These are phyloP conservation scores for Polymixis flavicincta DNA, from an alignment of 2,888 invertebrate genomes.

Conservation along the genomic window DNA sequence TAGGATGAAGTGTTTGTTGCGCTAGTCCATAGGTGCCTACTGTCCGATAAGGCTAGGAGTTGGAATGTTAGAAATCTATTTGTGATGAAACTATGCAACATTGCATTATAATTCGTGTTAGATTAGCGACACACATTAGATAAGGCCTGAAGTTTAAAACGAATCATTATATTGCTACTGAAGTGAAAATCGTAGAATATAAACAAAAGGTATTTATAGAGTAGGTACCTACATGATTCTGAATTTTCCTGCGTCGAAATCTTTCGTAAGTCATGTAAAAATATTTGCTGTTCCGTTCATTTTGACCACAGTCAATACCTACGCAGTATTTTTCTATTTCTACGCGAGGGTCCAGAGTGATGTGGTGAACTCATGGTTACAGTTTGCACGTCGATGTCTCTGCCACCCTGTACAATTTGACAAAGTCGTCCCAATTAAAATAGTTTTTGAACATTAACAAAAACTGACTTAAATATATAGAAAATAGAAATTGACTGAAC, in stretches of 20 bases:
- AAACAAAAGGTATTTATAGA: background rate
- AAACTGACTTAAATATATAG: background rate
- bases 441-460: too few relatives aligned
- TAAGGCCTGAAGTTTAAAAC: background rate
- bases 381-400: too few relatives aligned
- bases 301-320: too few relatives aligned
- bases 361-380: too few relatives aligned
- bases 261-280: too few relatives aligned
- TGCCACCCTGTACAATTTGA: background rate
- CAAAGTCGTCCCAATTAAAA: background rate
- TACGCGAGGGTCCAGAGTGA: too few relatives aligned
- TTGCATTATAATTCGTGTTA: conserved; percentile 14
- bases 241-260: too few relatives aligned
- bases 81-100: conserved; percentile 24
- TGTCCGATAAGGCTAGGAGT: conserved; percentile 44
- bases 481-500: background rate
- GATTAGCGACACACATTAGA: background rate
- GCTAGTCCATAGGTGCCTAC: conserved; percentile 4
- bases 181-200: background rate
- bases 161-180: background rate
- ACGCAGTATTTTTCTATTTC: too few relatives aligned
- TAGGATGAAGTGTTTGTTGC: conserved; percentile 33
- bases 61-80: conserved; percentile 19
- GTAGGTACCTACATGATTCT: too few relatives aligned
- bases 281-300: too few relatives aligned